Evolutionary conservation across 2,888 invertebrate species (phyloP).

Genomic region (Bedellia somnulentella): DNA sequence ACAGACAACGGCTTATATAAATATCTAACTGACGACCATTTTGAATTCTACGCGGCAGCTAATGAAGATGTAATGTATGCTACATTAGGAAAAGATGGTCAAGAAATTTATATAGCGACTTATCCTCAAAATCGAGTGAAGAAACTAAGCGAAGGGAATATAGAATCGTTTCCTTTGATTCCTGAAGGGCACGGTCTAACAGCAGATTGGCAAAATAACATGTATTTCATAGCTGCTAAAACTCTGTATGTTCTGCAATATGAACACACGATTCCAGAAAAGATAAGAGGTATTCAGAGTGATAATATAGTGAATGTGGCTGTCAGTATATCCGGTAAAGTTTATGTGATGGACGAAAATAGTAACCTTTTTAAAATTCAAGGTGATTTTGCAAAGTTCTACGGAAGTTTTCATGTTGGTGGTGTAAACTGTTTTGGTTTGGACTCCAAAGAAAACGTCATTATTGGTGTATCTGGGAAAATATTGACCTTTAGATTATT

Average conservation of each 20-base stretch:
- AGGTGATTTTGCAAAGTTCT: constrained; percentile 25
- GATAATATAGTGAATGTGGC: constrained; percentile 43
- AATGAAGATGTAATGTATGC: constrained; percentile 51
- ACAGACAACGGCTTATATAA: constrained; percentile 51
- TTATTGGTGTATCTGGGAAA: constrained; percentile 42
- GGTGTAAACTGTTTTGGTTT: constrained; percentile 36
- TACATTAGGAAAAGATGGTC: constrained; percentile 31
- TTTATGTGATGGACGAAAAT: constrained; percentile 43
- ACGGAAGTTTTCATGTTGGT: constrained; percentile 17
- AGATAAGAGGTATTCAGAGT: constrained; percentile 33
- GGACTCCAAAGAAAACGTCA: constrained; percentile 38
- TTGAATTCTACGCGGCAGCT: constrained; percentile 30
- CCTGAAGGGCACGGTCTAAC: constrained; percentile 46
- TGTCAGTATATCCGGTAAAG: constrained; percentile 35
- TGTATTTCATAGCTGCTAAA: constrained; percentile 42
- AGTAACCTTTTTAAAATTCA: constrained; percentile 36
- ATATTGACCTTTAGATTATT: too few relatives aligned
- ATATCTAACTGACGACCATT: constrained; percentile 34
- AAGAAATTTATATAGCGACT: constrained; percentile 37
- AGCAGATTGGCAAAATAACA: constrained; percentile 36
- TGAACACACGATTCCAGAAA: constrained; percentile 29
- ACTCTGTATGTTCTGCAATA: constrained; percentile 35
- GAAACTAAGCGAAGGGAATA: constrained; percentile 30
- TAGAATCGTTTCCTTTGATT: constrained; percentile 29
- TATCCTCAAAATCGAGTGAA: constrained; percentile 50